phyloP scores from a whole-genome alignment of 2,113 vertebrate genomes.

The Carettochelys insculpta region DNA sequence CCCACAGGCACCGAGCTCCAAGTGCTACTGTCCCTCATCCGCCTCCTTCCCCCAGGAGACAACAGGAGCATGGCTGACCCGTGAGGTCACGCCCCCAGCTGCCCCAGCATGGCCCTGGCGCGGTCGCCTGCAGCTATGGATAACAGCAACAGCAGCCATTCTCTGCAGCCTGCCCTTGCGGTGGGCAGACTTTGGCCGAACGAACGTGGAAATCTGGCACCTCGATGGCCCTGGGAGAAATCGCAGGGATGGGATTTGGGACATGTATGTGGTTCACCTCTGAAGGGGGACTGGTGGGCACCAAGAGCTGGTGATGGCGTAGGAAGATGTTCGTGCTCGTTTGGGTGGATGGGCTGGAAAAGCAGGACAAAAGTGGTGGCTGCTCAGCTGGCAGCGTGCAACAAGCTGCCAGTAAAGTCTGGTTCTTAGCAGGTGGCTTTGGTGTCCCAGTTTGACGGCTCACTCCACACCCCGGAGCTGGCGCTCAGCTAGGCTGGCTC shows the following conservation, averaged over 20 bases:
- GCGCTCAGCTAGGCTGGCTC: neutral
- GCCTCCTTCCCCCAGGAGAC: neutral
- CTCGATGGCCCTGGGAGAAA: neutral
- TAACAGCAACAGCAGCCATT: neutral
- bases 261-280: rapidly evolving
- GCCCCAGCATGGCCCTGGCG: rapidly evolving
- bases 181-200: rapidly evolving
- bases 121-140: neutral
- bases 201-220: neutral
- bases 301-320: rapidly evolving
- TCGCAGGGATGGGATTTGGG: rapidly evolving
- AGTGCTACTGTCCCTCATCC: neutral
- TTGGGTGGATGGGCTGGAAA: neutral
- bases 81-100: too few species aligned
- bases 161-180: neutral
- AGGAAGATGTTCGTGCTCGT: neutral
- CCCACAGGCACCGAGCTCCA: rapidly evolving
- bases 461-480: neutral
- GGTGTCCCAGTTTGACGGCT: rapidly evolving
- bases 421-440: rapidly evolving
- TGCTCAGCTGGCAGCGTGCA: rapidly evolving
- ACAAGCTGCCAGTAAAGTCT: rapidly evolving
- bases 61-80: neutral
- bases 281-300: neutral
- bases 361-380: rapidly evolving